Conservation (phyloP, 2,113 vertebrate species). For the Tupaia chinensis region DNA sequence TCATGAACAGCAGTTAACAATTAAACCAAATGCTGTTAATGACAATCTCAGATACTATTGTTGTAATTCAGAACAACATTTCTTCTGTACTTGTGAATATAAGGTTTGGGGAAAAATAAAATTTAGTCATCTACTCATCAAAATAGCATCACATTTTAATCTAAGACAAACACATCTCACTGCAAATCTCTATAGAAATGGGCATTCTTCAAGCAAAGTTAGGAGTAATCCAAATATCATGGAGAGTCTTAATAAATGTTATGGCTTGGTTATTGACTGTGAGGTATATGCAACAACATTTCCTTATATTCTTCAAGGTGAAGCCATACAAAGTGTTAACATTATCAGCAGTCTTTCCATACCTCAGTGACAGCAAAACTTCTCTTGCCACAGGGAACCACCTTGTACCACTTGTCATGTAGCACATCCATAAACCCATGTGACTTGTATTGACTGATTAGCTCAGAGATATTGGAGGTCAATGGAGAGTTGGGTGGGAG, state of each 20-base stretch:
- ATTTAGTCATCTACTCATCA: background rate
- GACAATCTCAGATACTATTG: background rate
- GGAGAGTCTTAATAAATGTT: background rate
- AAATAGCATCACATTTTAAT: slow-evolving; percentile 27
- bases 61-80: background rate
- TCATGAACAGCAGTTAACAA: background rate
- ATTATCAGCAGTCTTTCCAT: slow-evolving; percentile 12
- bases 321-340: background rate
- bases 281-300: background rate
- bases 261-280: background rate
- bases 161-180: background rate
- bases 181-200: background rate
- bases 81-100: background rate
- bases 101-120: background rate
- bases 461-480: slow-evolving; percentile 97
- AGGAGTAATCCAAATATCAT: background rate
- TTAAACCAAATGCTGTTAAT: background rate
- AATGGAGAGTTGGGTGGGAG: slow-evolving; percentile 97
- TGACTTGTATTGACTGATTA: slow-evolving; percentile 98
- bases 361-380: slow-evolving; percentile 98
- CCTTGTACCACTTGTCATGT: slow-evolving; percentile 99
- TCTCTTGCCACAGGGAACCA: slow-evolving; percentile 97
- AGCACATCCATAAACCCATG: slow-evolving; percentile 98
- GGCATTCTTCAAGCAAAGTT: background rate
- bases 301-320: background rate